These are phyloP conservation scores for Conops quadrifasciatus DNA, from an alignment of 2,888 invertebrate species.

Conservation along the genomic window DNA sequence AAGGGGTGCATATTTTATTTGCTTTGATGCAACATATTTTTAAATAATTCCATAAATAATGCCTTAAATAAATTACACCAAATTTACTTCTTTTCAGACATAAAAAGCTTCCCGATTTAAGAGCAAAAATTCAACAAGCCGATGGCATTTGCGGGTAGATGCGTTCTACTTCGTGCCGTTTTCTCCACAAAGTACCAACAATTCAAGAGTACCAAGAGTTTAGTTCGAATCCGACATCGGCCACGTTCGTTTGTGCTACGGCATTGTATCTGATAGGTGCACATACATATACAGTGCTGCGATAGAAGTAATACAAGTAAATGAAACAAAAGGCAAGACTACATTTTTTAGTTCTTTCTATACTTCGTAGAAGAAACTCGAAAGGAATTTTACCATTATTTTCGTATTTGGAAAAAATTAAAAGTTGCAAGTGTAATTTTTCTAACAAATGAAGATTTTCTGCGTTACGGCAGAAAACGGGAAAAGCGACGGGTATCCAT, in stretches of 20 bases:
- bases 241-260: conserved; percentile 48
- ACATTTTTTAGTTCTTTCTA: conserved; percentile 33
- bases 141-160: neutral
- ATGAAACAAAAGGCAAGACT: conserved; percentile 17
- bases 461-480: neutral
- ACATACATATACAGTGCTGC: conserved; percentile 38
- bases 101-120: neutral
- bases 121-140: neutral
- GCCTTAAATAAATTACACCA: too few species aligned
- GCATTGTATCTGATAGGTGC: conserved; percentile 37
- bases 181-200: conserved; percentile 33
- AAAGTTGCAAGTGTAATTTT: conserved; percentile 6
- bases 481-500: neutral
- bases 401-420: conserved; percentile 30
- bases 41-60: too few species aligned
- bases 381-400: conserved; percentile 27
- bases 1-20: too few species aligned
- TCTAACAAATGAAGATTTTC: conserved; percentile 18
- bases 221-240: conserved; percentile 53
- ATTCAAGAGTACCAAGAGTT: conserved; percentile 41
- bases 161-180: neutral
- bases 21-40: too few species aligned
- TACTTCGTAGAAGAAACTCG: conserved; percentile 39
- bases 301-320: conserved; percentile 36
- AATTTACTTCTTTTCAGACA: too few species aligned